Conservation (phyloP, 2,113 vertebrate genomes). For the Gobius niger region DNA sequence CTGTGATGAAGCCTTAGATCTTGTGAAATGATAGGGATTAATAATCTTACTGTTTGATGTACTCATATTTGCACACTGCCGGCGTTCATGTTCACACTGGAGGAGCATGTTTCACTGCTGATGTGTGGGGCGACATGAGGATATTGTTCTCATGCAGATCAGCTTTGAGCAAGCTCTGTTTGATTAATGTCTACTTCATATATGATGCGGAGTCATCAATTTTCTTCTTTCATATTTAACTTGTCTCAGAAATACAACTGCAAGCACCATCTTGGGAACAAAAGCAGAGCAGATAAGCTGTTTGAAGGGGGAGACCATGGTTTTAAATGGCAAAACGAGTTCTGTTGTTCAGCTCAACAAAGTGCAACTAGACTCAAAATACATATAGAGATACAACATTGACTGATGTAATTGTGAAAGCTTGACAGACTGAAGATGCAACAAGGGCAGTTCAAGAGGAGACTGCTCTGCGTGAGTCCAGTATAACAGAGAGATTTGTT, state of each 20-base stretch:
- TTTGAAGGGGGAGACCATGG: not conserved
- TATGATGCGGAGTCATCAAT: not conserved
- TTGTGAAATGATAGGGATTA: not conserved
- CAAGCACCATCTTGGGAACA: not conserved
- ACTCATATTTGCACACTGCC: not conserved
- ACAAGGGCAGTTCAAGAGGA: not conserved
- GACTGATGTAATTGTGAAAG: not conserved
- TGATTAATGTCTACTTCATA: not conserved
- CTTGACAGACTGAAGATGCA: not conserved
- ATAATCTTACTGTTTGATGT: not conserved
- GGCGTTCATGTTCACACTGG: not conserved
- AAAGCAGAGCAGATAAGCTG: not conserved
- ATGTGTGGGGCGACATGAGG: not conserved
- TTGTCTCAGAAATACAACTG: no score
- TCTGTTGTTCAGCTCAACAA: not conserved
- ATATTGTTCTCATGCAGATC: not conserved
- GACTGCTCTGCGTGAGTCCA: slow-evolving; percentile 15
- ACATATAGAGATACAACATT: no score
- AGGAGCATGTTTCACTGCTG: not conserved
- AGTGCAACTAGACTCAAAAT: not conserved
- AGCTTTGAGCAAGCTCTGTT: not conserved
- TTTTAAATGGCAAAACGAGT: not conserved
- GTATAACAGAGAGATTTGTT: slow-evolving; percentile 18
- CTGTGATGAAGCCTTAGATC: not conserved
- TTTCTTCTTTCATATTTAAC: not conserved